These are phyloP conservation scores for Hydrozoanthus tunicans DNA, from an alignment of 64 coral and sea anemone species.

Conservation along the genomic window DNA sequence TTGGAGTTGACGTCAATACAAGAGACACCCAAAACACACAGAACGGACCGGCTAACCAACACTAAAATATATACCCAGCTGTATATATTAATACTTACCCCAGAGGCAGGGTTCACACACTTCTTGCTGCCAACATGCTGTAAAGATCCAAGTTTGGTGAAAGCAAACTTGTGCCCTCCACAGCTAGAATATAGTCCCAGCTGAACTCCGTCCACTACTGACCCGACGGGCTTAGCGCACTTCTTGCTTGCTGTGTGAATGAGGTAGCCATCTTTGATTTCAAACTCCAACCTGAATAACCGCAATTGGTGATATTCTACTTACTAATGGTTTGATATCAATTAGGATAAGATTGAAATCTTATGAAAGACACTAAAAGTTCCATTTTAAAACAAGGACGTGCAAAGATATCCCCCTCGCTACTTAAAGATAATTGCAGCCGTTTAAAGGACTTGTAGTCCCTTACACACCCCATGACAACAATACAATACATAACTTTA, in stretches of 20 bases:
- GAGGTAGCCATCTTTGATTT: conserved; percentile 74
- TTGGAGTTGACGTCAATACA: too few species aligned
- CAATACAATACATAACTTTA: too few species aligned
- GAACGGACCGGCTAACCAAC: too few species aligned
- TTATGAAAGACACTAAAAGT: too few species aligned
- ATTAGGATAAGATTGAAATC: too few species aligned
- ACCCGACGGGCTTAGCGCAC: conserved; percentile 66
- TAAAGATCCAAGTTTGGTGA: conserved; percentile 89
- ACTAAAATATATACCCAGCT: not conserved
- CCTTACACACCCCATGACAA: too few species aligned
- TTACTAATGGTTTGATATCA: not conserved
- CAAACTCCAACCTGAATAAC: conserved; percentile 71
- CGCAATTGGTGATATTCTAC: not conserved
- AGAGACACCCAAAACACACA: too few species aligned
- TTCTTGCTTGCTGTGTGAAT: conserved; percentile 73
- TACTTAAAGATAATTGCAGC: too few species aligned
- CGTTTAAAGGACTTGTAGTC: too few species aligned
- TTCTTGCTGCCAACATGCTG: conserved; percentile 90
- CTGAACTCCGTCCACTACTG: conserved; percentile 60
- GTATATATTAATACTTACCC: conserved; percentile 52
- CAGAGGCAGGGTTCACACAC: conserved; percentile 81
- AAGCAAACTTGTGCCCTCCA: conserved; percentile 86
- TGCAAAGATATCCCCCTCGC: too few species aligned
- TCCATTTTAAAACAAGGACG: too few species aligned
- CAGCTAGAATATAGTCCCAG: conserved; percentile 85